Evolutionary conservation across 1,140 invertebrate species (phyloP).

Genomic region (Elymnias hypermnestra): DNA sequence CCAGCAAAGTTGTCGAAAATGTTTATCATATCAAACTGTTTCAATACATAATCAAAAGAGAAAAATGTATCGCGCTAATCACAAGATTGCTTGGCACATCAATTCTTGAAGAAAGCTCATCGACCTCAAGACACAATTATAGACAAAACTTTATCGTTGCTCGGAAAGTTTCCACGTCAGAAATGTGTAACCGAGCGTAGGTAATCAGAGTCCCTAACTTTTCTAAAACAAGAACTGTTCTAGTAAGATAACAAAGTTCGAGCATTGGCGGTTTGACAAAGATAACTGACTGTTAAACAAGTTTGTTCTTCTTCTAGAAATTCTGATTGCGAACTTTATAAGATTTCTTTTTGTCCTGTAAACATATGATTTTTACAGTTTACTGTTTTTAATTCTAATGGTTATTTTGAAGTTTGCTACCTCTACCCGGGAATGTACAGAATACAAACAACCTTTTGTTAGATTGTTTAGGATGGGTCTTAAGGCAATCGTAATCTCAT

Average conservation of each 20-base stretch:
- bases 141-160: conserved; percentile 2
- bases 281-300: conserved; percentile 5
- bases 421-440: too few relatives aligned
- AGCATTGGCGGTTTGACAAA: conserved; percentile 9
- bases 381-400: too few relatives aligned
- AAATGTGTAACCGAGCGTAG: conserved; percentile 16
- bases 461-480: too few relatives aligned
- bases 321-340: not conserved
- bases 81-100: not conserved
- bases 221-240: conserved; percentile 13
- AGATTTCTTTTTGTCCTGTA: too few relatives aligned
- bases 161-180: conserved; percentile 13
- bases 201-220: conserved; percentile 13
- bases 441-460: too few relatives aligned
- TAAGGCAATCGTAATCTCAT: too few relatives aligned
- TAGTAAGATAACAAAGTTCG: conserved; percentile 16
- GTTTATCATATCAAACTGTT: too few relatives aligned
- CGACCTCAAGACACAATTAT: not conserved
- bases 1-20: conserved; percentile 5
- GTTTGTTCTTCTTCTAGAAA: conserved; percentile 2
- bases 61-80: not conserved
- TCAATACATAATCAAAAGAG: too few relatives aligned
- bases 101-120: conserved; percentile 1
- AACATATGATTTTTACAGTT: too few relatives aligned
- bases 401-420: too few relatives aligned